These are phyloP conservation scores for Papilio dardanus DNA, from an alignment of 1,140 invertebrate species.

Conservation along the genomic window DNA sequence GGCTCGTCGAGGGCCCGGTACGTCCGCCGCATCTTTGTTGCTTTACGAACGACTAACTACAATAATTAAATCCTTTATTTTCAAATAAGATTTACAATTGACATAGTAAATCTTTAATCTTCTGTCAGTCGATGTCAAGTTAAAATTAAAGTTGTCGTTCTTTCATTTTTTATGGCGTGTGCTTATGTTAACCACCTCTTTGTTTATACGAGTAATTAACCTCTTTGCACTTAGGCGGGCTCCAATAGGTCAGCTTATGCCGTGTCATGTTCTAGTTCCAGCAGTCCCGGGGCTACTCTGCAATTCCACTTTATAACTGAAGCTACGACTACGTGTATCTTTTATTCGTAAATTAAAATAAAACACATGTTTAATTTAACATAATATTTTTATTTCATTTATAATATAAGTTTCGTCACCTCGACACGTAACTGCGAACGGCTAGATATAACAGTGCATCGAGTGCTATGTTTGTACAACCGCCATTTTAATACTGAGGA, in stretches of 20 bases:
- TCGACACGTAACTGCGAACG: slow-evolving; percentile 69
- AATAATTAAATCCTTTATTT: slow-evolving; percentile 11
- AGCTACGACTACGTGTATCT: neutral
- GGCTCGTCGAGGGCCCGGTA: slow-evolving; percentile 47
- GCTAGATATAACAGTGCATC: slow-evolving; percentile 59
- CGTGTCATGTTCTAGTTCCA: no score
- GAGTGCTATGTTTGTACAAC: slow-evolving; percentile 53
- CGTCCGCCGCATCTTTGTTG: neutral
- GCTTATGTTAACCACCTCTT: neutral
- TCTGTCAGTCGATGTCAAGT: neutral
- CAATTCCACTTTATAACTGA: neutral
- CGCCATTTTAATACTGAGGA: slow-evolving; percentile 23
- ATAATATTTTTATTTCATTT: slow-evolving; percentile 66
- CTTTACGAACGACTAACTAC: slow-evolving; percentile 34
- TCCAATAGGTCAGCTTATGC: no score
- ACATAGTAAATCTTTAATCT: neutral
- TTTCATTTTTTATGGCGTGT: neutral
- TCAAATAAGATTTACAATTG: neutral
- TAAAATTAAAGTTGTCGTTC: slow-evolving; percentile 6
- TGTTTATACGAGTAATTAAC: neutral
- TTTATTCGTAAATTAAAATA: slow-evolving; percentile 36
- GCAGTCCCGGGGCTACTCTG: no score
- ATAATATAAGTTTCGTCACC: slow-evolving; percentile 59
- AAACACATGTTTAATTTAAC: slow-evolving; percentile 50
- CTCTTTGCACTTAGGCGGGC: neutral